A percentile compares a stretch with the other conserved stretches of the same genome.
phyloP scores from a whole-genome alignment of 2,888 invertebrate genomes.

The Hirtodrosophila trivittata region DNA sequence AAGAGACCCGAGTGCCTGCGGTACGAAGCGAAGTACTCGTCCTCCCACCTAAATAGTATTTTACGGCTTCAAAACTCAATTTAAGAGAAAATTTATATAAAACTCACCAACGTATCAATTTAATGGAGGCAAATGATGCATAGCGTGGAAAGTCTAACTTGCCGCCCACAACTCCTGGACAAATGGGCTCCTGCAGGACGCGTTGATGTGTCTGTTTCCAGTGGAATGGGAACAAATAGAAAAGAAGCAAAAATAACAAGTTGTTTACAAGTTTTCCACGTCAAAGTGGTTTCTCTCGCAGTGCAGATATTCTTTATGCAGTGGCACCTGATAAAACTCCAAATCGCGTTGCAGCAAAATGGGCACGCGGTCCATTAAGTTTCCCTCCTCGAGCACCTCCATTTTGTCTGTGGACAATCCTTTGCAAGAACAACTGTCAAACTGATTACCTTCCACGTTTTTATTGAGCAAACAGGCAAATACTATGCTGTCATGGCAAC shows the following conservation, averaged over 20 bases:
- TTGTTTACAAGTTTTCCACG: too few relatives aligned
- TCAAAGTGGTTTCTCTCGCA: too few relatives aligned
- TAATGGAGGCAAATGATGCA: slow-evolving; percentile 92
- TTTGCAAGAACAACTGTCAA: slow-evolving; percentile 3
- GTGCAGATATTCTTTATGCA: slow-evolving; percentile 30
- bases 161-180: slow-evolving; percentile 91
- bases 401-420: slow-evolving; percentile 82
- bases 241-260: too few relatives aligned
- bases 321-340: slow-evolving; percentile 91
- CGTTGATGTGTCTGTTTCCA: slow-evolving; percentile 87
- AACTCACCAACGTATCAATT: slow-evolving; percentile 89
- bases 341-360: slow-evolving; percentile 92
- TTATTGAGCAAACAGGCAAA: slow-evolving; percentile 43
- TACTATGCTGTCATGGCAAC: slow-evolving; percentile 38
- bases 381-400: slow-evolving; percentile 96
- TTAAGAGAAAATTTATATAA: not conserved
- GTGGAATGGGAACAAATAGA: not conserved
- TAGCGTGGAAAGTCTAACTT: slow-evolving; percentile 92
- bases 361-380: slow-evolving; percentile 93
- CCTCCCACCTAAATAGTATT: slow-evolving; percentile 87
- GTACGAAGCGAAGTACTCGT: slow-evolving; percentile 91
- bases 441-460: slow-evolving; percentile 26
- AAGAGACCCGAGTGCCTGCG: slow-evolving; percentile 87
- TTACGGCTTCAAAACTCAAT: slow-evolving; percentile 8
- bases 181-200: slow-evolving; percentile 91